These are phyloP conservation scores for Thymelicus sylvestris DNA, from an alignment of 2,888 invertebrate genomes.

Conservation along the genomic window DNA sequence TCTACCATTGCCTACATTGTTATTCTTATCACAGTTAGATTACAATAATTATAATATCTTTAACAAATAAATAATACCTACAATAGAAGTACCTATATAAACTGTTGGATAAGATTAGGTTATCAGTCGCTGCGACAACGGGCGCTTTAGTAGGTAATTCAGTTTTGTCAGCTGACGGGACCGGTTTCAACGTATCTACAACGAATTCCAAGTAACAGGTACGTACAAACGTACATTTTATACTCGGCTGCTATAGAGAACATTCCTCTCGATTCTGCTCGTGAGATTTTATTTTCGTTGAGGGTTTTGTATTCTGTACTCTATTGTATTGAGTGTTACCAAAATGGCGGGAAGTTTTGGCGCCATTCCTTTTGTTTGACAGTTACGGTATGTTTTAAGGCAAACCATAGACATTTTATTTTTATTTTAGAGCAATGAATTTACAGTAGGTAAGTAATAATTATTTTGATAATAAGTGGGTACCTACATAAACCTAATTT, in stretches of 20 bases:
- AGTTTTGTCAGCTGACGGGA: slow-evolving; percentile 71
- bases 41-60: slow-evolving; percentile 24
- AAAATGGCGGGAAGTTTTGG: slow-evolving; percentile 51
- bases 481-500: too few relatives aligned
- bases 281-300: slow-evolving; percentile 60
- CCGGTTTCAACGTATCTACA: slow-evolving; percentile 66
- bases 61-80: slow-evolving; percentile 42
- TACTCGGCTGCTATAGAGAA: slow-evolving; percentile 53
- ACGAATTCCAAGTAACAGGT: slow-evolving; percentile 74
- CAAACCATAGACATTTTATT: too few relatives aligned
- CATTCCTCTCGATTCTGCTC: slow-evolving; percentile 57
- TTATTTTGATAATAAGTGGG: too few relatives aligned
- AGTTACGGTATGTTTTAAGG: neutral
- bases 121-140: slow-evolving; percentile 54
- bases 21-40: slow-evolving; percentile 27
- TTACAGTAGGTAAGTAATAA: too few relatives aligned
- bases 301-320: slow-evolving; percentile 39
- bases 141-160: slow-evolving; percentile 63
- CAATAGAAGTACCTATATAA: slow-evolving; percentile 40
- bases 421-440: too few relatives aligned
- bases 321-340: slow-evolving; percentile 40
- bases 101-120: slow-evolving; percentile 51
- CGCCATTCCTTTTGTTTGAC: slow-evolving; percentile 42
- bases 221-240: slow-evolving; percentile 57
- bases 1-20: slow-evolving; percentile 25